phyloP scores from a whole-genome alignment of 2,113 vertebrate species.

The Clarias batrachus region DNA sequence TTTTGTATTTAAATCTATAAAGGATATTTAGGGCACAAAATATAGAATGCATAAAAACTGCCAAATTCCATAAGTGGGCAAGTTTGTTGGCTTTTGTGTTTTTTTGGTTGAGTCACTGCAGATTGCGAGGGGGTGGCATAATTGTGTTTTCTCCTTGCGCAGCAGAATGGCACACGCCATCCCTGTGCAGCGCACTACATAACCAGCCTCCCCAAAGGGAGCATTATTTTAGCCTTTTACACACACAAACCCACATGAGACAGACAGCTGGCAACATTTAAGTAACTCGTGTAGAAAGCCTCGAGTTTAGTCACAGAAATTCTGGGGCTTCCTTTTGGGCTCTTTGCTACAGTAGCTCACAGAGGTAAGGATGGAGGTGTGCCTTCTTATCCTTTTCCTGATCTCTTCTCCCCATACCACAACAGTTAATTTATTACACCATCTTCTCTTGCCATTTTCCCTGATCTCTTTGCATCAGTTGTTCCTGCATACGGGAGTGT shows the following conservation, averaged over 20 bases:
- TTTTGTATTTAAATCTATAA: not conserved
- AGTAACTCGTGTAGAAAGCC: conserved; percentile 31
- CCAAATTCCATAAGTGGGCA: too few relatives aligned
- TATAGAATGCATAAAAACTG: too few relatives aligned
- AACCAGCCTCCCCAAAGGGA: conserved; percentile 1
- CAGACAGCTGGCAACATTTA: conserved; percentile 38
- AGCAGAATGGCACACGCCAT: conserved; percentile 9
- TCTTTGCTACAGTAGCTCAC: not conserved
- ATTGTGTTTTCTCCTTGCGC: conserved; percentile 7
- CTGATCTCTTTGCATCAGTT: not conserved
- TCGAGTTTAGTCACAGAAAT: conserved; percentile 30
- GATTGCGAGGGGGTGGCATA: not conserved
- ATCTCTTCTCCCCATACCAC: not conserved
- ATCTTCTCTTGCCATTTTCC: too few relatives aligned
- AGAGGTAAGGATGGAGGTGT: not conserved
- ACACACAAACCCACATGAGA: conserved; percentile 30
- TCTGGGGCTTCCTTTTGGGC: conserved; percentile 18
- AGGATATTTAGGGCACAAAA: too few relatives aligned
- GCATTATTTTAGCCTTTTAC: conserved; percentile 30
- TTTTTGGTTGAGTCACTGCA: conserved; percentile 4
- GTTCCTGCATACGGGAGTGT: not conserved
- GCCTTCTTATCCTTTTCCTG: not conserved
- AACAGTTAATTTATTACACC: not conserved
- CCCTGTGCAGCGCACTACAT: not conserved
- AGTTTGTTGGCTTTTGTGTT: not conserved